phyloP scores from a whole-genome alignment of 2,113 vertebrate species.

The Chinchilla lanigera region DNA sequence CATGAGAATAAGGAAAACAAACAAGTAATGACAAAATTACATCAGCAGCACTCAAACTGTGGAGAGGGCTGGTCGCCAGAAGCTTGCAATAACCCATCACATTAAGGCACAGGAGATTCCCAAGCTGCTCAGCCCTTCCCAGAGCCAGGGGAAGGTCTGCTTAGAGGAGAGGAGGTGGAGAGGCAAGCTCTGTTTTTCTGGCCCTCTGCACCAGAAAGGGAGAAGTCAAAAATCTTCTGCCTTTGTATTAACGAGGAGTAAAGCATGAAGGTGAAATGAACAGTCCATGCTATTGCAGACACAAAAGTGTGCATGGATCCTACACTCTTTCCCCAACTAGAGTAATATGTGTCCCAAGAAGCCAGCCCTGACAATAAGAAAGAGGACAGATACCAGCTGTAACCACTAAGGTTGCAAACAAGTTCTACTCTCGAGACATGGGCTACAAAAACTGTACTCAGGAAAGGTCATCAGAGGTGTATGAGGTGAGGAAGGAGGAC shows the following conservation, averaged over 20 bases:
- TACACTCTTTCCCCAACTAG: neutral
- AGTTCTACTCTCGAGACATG: no score
- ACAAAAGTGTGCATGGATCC: neutral
- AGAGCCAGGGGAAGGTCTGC: neutral
- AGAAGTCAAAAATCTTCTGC: neutral
- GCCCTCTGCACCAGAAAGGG: neutral
- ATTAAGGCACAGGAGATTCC: neutral
- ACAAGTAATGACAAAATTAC: constrained; percentile 28
- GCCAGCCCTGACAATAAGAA: neutral
- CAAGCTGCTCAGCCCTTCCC: neutral
- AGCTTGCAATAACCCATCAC: neutral
- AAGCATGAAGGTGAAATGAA: neutral
- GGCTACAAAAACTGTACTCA: neutral
- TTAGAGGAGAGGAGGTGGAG: neutral
- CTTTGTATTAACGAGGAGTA: neutral
- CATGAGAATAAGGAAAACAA: constrained; percentile 67
- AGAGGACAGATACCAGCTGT: neutral
- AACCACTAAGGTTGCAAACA: accelerated
- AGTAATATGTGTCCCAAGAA: neutral
- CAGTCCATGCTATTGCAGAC: neutral
- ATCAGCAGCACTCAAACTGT: neutral
- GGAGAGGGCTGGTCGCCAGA: neutral
- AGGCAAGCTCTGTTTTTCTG: neutral
- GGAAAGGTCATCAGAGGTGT: accelerated
- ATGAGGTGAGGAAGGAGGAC: neutral